Base-by-base conservation (phyloP, 2,113 vertebrate species). In the Oncorhynchus kisutch region DNA sequence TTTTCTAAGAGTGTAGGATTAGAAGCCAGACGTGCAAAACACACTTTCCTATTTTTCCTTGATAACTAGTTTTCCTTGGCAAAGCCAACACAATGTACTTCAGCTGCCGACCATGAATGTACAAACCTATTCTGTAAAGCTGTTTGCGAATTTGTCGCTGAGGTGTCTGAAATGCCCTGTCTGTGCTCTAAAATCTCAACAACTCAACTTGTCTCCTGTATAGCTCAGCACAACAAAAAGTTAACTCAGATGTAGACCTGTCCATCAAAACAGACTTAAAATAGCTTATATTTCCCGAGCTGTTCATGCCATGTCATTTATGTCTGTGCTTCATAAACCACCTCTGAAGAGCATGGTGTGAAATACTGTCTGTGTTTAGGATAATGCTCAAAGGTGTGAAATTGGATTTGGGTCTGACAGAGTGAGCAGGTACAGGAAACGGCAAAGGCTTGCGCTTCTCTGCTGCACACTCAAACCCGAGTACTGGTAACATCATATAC, bases 371-470 rank as follows among this genome's bases (percentile, higher is more conserved):
- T 71, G 83, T 83, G 76, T 87, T 87, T 83, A 79, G 85, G 84
- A 85, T 85, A 88, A 88, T 48, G 78, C 78, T 80, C 81, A 82
- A 81, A 86, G 86, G 85, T 91, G 89, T 90, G 86, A 91, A 92
- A 91, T 89, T 89, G 84, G 83, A 89, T 91, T 88, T 85, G 70
- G 81, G 75, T 80, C 72, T 71, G 73, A 80, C 48, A 34, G 78
- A 79, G 78, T 70, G 72, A 73, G 51, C 62, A 72, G 69, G 82
- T 72, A 71, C 70, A 24, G 78, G 74, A 25, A 72, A 78, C 80
- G 69, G 71, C 66, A 62, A 81, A 81, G 82, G 77, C 4, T 12
- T 27, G 22, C 13, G 2, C 12, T 24, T 69, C 65, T 18, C 34
- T 20, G 20, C 18, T 62, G 59, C 66, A 66, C 69, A 76, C 51